Evolutionary conservation across 37 sponge, comb jelly and placozoan species (phyloP).

Genomic region (Diacarnus erythraeanus): DNA sequence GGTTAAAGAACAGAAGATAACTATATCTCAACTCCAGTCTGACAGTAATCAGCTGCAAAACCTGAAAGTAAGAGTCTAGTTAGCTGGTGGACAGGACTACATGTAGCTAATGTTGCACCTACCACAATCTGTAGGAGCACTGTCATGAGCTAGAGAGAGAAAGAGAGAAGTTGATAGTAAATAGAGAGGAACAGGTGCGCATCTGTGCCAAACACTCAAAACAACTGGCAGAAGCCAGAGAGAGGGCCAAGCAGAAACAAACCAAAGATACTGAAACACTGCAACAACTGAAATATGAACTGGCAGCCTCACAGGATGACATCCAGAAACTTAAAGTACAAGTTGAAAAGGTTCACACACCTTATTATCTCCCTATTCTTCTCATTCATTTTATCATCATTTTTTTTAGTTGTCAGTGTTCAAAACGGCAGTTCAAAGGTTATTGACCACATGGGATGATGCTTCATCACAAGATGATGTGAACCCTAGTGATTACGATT

Average conservation of each 20-base stretch:
- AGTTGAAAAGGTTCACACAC: background rate
- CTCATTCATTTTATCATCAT: background rate
- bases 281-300: conserved; percentile 13
- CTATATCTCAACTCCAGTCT: conserved; percentile 24
- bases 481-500: conserved; percentile 30
- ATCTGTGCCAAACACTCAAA: conserved; percentile 24
- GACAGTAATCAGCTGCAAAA: conserved; percentile 11
- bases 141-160: conserved; percentile 32
- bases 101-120: background rate
- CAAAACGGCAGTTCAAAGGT: conserved; percentile 32
- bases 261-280: background rate
- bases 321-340: conserved; percentile 13
- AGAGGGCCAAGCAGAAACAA: background rate
- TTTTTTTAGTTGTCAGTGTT: conserved; percentile 28
- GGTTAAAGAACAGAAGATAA: conserved; percentile 27
- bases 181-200: conserved; percentile 22
- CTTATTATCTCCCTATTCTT: background rate
- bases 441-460: background rate
- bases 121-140: conserved; percentile 28
- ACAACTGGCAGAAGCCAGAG: conserved; percentile 56
- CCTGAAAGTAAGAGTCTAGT: conserved; percentile 47
- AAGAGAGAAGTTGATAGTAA: conserved; percentile 2
- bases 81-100: background rate
- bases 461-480: background rate
- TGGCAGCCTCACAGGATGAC: background rate